Base-by-base conservation (phyloP, 2,888 invertebrate species). In the Adela reaumurella region DNA sequence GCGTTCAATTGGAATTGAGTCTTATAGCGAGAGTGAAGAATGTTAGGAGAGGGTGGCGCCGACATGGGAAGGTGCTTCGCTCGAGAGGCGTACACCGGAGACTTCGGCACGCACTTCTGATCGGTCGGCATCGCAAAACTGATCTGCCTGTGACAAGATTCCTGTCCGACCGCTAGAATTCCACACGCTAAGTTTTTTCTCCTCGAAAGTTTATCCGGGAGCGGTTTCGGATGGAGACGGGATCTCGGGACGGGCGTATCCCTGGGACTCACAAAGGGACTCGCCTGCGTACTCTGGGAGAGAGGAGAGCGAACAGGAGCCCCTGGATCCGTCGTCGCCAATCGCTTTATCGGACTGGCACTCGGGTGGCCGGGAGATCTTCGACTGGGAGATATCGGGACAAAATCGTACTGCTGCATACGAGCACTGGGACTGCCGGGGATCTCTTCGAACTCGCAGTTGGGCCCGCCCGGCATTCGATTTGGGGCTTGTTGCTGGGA, bases 201-300 rank as follows among this genome's bases (percentile, higher is more conserved):
- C 14, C 74, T 55, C 2, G 71, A 64, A 11, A 74, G 55, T 10
- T 65, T 69, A 47, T 71, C 72, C 2, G 78, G 77, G 52, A 74
- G 74, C 2, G 80, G 74, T 18, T 81, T 74, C 6, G 83, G 83
- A 45, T 83, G 80, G 49, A 81, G 81, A 19, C 86, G 81, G 1
- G 85, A 84, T 19, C 89, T 81, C 3, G 85, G 85, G 47, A 89
- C 84, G 4, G 90, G 89, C 1, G 91, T 88, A 57, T 87, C 84
- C 43, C 89, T 74, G 1, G 93, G 93, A 56, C 92, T 92, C 14
- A 92, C 90, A 65, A 93, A 93, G 1, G 90, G 90, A 64, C 88
- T 89, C 19, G 85, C 88, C 47, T 84, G 86, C 0, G 87, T 85
- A 56, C 88, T 88, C 54, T 84, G 85, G 19, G 74, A 72, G 49